Evolutionary conservation across 1,140 invertebrate species (phyloP).

Genomic region (Drosophila varians): DNA sequence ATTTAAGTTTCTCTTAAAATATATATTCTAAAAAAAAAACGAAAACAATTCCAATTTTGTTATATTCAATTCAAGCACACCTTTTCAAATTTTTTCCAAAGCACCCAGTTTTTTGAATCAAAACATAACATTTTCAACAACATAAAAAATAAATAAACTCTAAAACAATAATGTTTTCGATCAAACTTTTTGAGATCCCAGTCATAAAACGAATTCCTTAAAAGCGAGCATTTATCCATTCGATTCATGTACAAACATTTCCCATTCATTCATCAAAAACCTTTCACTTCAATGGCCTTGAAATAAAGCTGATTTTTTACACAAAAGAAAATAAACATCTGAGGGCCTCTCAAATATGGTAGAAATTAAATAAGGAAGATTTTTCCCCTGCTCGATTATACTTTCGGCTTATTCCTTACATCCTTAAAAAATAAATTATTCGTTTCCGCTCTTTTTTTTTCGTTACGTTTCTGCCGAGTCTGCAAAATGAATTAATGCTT

Average conservation of each 20-base stretch:
- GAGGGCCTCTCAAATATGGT: constrained; percentile 15
- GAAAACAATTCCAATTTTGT: constrained; percentile 59
- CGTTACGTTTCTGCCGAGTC: constrained; percentile 24
- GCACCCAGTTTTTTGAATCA: constrained; percentile 79
- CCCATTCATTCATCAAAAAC: too few relatives aligned
- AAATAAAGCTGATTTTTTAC: constrained; percentile 1
- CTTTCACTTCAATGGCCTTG: constrained; percentile 22
- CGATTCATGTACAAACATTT: neutral
- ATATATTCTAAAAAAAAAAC: constrained; percentile 46
- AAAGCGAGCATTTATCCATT: constrained; percentile 31
- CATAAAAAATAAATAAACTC: constrained; percentile 18
- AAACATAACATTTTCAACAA: constrained; percentile 46
- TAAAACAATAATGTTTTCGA: constrained; percentile 48
- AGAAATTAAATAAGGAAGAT: constrained; percentile 26
- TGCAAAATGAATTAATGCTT: constrained; percentile 13
- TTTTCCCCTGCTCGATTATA: constrained; percentile 25
- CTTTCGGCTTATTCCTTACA: constrained; percentile 40
- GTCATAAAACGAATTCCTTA: constrained; percentile 40
- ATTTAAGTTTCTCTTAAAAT: constrained; percentile 53
- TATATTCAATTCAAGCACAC: constrained; percentile 77
- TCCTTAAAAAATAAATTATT: constrained; percentile 43
- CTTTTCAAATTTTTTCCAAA: constrained; percentile 76
- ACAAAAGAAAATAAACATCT: constrained; percentile 5
- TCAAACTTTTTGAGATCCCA: constrained; percentile 60
- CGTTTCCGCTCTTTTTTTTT: constrained; percentile 25